A percentile compares a stretch with the other conserved stretches of the same genome.
Conservation (phyloP, 2,113 vertebrate species). For the Myiozetetes cayanensis region DNA sequence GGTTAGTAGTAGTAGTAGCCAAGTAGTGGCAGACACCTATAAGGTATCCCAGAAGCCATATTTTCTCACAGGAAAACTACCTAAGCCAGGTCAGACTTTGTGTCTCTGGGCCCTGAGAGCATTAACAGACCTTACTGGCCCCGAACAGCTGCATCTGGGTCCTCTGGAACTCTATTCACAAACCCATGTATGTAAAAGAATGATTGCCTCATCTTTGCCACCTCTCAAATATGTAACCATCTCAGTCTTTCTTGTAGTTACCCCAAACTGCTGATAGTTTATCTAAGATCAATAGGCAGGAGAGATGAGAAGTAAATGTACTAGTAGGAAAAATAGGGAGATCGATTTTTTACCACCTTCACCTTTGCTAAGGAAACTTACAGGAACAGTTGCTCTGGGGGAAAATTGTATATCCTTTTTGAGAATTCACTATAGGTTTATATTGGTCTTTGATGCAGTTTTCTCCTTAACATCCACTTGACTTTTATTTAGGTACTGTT, state of each 20-base stretch:
- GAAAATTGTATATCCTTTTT: not conserved
- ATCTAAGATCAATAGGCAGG: not conserved
- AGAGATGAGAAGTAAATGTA: not conserved
- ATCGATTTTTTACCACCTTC: not conserved
- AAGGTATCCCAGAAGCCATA: not conserved
- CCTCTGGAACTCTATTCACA: accelerated
- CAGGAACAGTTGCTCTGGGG: not conserved
- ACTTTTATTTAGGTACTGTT: not conserved
- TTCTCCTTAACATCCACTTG: not conserved
- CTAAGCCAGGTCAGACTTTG: not conserved
- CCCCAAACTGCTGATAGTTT: not conserved
- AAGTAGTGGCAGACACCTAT: not conserved
- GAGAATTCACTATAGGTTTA: not conserved
- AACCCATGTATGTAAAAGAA: not conserved
- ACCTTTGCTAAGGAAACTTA: not conserved
- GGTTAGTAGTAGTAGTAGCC: not conserved
- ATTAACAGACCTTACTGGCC: accelerated
- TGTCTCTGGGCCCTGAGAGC: accelerated
- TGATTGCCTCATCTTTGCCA: not conserved
- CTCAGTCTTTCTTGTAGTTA: not conserved
- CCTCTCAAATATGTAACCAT: not conserved
- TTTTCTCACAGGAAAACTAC: not conserved
- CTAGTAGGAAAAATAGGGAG: not conserved
- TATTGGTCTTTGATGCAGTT: not conserved
- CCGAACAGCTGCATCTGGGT: not conserved